Evolutionary conservation across 2,113 vertebrate species (phyloP).

Genomic region (Nothoprocta pentlandii): DNA sequence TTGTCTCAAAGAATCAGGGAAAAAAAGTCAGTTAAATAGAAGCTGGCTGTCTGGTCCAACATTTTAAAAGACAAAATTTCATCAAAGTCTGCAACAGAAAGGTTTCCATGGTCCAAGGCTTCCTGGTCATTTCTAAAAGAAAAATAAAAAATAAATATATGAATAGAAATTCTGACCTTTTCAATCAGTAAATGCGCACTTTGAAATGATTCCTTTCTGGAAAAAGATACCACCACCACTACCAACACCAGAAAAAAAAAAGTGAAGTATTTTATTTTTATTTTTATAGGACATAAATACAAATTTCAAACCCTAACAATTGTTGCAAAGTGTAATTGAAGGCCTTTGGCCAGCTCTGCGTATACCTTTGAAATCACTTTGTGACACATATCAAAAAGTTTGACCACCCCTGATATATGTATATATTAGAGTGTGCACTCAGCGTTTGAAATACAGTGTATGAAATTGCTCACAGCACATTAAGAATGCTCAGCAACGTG

Average conservation of each 20-base stretch:
- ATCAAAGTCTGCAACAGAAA: background rate
- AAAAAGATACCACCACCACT: background rate
- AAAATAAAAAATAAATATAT: background rate
- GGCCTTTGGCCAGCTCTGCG: background rate
- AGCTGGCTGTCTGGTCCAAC: background rate
- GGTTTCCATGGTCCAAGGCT: background rate
- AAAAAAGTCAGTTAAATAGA: background rate
- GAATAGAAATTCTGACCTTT: background rate
- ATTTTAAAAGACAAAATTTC: constrained; percentile 1
- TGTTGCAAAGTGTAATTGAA: background rate
- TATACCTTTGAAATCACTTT: constrained; percentile 15
- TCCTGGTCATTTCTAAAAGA: background rate
- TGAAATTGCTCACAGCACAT: constrained; percentile 44
- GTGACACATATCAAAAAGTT: constrained; percentile 9
- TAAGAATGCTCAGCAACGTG: constrained; percentile 27
- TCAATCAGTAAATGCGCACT: background rate
- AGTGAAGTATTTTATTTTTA: background rate
- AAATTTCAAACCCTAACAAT: background rate
- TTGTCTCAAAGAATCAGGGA: background rate
- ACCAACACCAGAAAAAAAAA: background rate
- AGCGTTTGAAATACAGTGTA: constrained; percentile 36
- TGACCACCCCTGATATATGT: background rate
- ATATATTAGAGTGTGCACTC: constrained; percentile 3
- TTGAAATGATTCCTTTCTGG: background rate
- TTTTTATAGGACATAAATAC: constrained; percentile 4